A percentile compares a stretch with the other conserved stretches of the same genome.
Conservation (phyloP, 2,888 invertebrate genomes). For the Aradus depressus region DNA sequence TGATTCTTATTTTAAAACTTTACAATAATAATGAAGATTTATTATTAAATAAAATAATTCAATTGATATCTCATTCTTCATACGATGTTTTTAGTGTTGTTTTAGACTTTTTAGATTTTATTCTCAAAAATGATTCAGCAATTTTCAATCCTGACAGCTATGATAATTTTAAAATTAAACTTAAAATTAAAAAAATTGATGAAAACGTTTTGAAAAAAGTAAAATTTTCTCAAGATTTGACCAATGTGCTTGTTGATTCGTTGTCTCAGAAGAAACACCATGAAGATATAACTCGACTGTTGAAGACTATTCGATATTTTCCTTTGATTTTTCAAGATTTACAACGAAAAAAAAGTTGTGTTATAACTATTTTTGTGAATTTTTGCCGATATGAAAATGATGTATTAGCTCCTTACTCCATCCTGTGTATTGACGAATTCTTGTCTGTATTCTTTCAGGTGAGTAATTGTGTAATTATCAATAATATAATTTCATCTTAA, state of each 20-base stretch:
- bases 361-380: no score
- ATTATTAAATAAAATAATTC: conserved; percentile 3
- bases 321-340: conserved; percentile 32
- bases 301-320: conserved; percentile 36
- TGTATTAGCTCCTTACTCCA: no score
- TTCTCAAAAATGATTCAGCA: not conserved
- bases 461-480: no score
- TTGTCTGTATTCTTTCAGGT: no score
- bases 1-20: conserved; percentile 15
- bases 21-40: conserved; percentile 2
- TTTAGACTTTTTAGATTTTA: conserved; percentile 8
- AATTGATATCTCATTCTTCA: not conserved
- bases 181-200: not conserved
- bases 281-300: conserved; percentile 14
- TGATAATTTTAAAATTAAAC: conserved; percentile 3
- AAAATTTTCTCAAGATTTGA: not conserved
- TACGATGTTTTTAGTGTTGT: conserved; percentile 4
- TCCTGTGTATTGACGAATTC: no score
- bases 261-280: conserved; percentile 7
- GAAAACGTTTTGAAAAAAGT: not conserved
- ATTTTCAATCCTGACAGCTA: conserved; percentile 1
- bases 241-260: not conserved
- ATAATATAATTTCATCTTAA: no score
- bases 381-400: no score
- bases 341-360: no score